These are phyloP conservation scores for Heliothis subflexa DNA, from an alignment of 1,140 invertebrate genomes.

Conservation along the genomic window DNA sequence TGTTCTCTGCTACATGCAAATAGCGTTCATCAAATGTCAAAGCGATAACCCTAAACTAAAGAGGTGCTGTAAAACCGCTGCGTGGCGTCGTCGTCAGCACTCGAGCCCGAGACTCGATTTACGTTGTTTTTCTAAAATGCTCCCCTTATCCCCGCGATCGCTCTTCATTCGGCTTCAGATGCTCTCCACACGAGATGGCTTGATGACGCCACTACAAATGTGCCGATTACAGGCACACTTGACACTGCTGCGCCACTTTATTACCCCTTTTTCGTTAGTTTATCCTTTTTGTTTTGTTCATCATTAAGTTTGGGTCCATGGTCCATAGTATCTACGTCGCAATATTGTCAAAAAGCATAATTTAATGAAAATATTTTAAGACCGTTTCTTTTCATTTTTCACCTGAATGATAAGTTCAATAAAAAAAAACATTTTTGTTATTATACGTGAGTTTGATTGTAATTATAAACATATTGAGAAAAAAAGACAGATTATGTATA, in stretches of 20 bases:
- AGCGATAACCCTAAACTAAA: constrained; percentile 18
- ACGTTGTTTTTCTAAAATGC: constrained; percentile 33
- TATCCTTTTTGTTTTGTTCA: not conserved
- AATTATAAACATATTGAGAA: no score
- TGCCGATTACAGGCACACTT: constrained; percentile 24
- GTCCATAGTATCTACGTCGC: no score
- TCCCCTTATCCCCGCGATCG: constrained; percentile 11
- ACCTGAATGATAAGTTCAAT: no score
- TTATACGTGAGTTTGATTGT: no score
- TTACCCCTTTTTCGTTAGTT: not conserved
- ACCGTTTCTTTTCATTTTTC: no score
- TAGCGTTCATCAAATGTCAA: not conserved
- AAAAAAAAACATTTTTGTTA: no score
- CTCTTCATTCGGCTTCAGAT: constrained; percentile 2
- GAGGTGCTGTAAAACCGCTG: constrained; percentile 9
- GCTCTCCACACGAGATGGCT: constrained; percentile 21
- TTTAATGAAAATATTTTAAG: no score
- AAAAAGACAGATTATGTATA: no score
- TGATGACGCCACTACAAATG: constrained; percentile 20
- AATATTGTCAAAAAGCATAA: no score
- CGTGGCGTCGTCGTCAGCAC: constrained; percentile 5
- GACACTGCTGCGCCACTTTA: constrained; percentile 12
- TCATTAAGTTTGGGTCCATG: not conserved
- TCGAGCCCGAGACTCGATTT: not conserved
- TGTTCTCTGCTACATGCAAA: not conserved